phyloP scores from a whole-genome alignment of 1,140 invertebrate species.

The Psilanteris sp. region DNA sequence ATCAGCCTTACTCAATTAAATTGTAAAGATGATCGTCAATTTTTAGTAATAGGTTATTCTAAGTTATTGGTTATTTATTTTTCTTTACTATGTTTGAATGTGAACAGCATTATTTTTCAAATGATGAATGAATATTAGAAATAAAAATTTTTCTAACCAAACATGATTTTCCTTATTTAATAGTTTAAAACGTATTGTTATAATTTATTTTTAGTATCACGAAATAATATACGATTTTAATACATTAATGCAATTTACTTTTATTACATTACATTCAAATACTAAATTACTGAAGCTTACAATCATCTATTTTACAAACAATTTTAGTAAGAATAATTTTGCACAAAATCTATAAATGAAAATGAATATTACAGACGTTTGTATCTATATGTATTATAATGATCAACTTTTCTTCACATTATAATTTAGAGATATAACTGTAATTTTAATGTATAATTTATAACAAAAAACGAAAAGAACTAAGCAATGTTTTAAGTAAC shows the following conservation, averaged over 20 bases:
- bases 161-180: conserved; percentile 1
- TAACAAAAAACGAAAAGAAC: conserved; percentile 24
- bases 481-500: conserved; percentile 6
- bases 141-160: conserved; percentile 20
- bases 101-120: conserved; percentile 13
- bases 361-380: too few species aligned
- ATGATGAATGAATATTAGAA: neutral
- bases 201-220: conserved; percentile 7
- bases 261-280: neutral
- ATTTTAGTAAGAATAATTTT: conserved; percentile 44
- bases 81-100: neutral
- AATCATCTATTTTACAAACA: conserved; percentile 20
- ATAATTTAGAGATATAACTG: conserved; percentile 16
- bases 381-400: too few species aligned
- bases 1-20: conserved; percentile 44
- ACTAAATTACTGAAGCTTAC: conserved; percentile 14
- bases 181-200: neutral
- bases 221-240: neutral
- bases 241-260: neutral
- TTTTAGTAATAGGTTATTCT: conserved; percentile 28
- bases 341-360: conserved; percentile 23
- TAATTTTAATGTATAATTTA: conserved; percentile 19
- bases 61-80: conserved; percentile 5
- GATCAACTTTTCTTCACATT: too few species aligned
- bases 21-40: conserved; percentile 42